Conservation (phyloP, 2,797 vertebrate species). For the Aythya fuligula region DNA sequence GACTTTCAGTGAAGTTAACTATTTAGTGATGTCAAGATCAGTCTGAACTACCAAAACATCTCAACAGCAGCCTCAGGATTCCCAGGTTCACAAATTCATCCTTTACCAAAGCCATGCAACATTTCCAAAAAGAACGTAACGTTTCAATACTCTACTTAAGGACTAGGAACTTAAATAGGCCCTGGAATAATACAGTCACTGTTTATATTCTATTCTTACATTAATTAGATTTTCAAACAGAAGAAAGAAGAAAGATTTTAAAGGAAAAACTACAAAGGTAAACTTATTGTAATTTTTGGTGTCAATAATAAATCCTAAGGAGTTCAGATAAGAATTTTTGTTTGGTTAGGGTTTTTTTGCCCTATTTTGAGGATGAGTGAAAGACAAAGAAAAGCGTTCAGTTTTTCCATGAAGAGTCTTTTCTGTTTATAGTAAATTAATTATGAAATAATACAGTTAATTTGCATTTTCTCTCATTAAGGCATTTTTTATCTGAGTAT, state of each 20-base stretch:
- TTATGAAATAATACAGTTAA: not conserved
- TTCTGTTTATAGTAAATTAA: not conserved
- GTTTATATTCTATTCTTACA: not conserved
- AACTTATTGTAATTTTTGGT: not conserved
- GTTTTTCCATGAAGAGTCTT: not conserved
- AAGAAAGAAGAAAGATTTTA: not conserved
- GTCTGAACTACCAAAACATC: not conserved
- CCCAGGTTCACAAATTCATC: not conserved
- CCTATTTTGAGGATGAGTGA: not conserved
- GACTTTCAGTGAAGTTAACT: not conserved
- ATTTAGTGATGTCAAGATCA: not conserved
- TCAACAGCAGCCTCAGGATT: not conserved
- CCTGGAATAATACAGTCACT: too few species aligned
- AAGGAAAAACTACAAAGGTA: not conserved
- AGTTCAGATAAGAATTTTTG: not conserved
- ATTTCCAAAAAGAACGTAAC: not conserved
- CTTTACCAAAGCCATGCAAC: not conserved
- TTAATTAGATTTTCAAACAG: not conserved
- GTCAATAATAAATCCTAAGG: not conserved
- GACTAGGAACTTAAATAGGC: not conserved
- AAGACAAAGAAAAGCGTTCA: fast-evolving
- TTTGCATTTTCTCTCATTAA: not conserved
- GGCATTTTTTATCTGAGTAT: not conserved
- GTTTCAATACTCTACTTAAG: not conserved
- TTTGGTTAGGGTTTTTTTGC: not conserved